These are phyloP conservation scores for Trachelipus rathkii DNA, from an alignment of 1,140 invertebrate genomes.

Conservation along the genomic window DNA sequence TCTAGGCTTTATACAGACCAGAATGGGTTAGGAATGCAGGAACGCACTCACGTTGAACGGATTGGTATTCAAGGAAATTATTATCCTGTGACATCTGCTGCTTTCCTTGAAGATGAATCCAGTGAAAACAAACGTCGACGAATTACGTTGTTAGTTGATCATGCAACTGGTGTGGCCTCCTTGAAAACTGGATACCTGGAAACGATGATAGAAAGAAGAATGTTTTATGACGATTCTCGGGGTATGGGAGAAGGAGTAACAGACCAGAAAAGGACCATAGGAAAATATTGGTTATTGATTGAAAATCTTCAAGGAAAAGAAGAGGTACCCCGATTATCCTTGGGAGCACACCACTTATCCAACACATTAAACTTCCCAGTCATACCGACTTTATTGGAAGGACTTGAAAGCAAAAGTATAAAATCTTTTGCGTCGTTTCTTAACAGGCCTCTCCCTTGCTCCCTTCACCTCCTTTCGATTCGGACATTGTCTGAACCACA, in stretches of 20 bases:
- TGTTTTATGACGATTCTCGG: constrained; percentile 76
- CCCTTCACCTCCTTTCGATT: constrained; percentile 75
- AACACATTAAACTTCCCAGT: constrained; percentile 69
- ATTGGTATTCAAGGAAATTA: constrained; percentile 80
- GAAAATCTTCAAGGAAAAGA: constrained; percentile 46
- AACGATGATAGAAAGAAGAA: constrained; percentile 81
- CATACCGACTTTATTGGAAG: constrained; percentile 67
- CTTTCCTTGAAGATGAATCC: constrained; percentile 69
- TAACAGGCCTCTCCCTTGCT: constrained; percentile 69
- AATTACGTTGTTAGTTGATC: constrained; percentile 71
- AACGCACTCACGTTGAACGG: constrained; percentile 65
- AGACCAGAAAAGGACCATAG: constrained; percentile 72
- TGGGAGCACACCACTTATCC: constrained; percentile 66
- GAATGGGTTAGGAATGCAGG: constrained; percentile 91
- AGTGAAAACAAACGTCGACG: constrained; percentile 51
- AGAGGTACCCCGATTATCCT: constrained; percentile 60
- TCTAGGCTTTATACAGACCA: constrained; percentile 85
- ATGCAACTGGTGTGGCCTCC: constrained; percentile 75
- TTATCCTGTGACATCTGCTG: constrained; percentile 74
- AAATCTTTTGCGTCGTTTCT: constrained; percentile 55
- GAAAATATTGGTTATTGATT: constrained; percentile 71
- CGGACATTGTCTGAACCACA: constrained; percentile 70
- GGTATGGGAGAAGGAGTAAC: constrained; percentile 89
- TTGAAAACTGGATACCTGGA: constrained; percentile 76
- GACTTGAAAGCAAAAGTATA: too few species aligned